Conservation (phyloP, 2,888 invertebrate genomes). For the Pammene aurita region DNA sequence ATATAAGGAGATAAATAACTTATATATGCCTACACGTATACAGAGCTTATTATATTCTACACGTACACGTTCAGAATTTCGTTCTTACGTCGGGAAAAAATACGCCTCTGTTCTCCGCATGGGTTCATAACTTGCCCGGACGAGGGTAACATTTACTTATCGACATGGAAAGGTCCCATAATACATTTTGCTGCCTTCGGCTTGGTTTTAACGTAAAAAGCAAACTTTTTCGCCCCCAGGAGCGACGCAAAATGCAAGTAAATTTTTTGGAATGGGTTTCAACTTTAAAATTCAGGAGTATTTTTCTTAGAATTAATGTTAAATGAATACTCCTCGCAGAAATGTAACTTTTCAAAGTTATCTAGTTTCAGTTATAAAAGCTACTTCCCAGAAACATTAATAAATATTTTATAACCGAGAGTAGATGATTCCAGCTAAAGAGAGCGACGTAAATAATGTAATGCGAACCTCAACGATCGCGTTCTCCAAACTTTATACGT, state of each 20-base stretch:
- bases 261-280: conserved; percentile 54
- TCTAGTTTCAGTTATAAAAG: conserved; percentile 14
- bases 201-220: conserved; percentile 56
- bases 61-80: conserved; percentile 45
- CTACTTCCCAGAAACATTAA: conserved; percentile 3
- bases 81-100: conserved; percentile 54
- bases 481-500: conserved; percentile 25
- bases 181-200: conserved; percentile 67
- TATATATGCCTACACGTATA: too few relatives aligned
- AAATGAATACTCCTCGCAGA: conserved; percentile 8
- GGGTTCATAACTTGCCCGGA: conserved; percentile 71
- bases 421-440: conserved; percentile 3
- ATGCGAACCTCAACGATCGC: conserved; percentile 5
- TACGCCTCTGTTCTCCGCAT: conserved; percentile 61
- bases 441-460: conserved; percentile 6
- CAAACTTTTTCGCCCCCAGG: conserved; percentile 60
- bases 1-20: too few relatives aligned
- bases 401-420: conserved; percentile 10
- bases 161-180: conserved; percentile 74
- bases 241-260: conserved; percentile 54
- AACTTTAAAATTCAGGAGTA: background rate
- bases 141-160: conserved; percentile 79
- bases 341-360: conserved; percentile 5
- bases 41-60: background rate
- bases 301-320: conserved; percentile 22